Percentiles rank a stretch among this genome's conserved stretches.
Conservation (phyloP, 1,140 invertebrate species). For the Drosophila dunni region DNA sequence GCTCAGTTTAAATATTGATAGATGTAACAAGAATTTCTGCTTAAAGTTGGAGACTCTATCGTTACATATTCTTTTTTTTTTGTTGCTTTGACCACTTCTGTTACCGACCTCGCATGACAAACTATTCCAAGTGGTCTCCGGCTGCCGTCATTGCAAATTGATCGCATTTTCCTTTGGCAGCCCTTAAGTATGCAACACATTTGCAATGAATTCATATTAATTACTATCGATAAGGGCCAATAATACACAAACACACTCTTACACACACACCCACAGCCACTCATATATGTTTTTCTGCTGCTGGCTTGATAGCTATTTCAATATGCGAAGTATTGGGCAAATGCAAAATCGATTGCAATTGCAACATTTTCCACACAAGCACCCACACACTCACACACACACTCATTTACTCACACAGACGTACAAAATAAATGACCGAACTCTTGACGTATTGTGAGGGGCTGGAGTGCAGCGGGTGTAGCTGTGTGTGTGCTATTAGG, state of each 20-base stretch:
- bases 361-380: conserved; percentile 53
- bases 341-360: conserved; percentile 74
- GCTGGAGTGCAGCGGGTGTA: not conserved
- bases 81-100: not conserved
- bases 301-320: conserved; percentile 53
- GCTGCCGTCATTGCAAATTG: conserved; percentile 53
- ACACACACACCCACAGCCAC: not conserved
- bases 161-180: conserved; percentile 46
- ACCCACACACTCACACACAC: conserved; percentile 1
- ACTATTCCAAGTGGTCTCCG: conserved; percentile 2
- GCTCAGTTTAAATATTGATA: no score
- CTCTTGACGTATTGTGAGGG: not conserved
- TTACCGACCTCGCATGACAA: not conserved
- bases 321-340: conserved; percentile 66
- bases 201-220: conserved; percentile 81
- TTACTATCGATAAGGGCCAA: conserved; percentile 59
- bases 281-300: not conserved
- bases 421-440: conserved; percentile 3
- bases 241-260: conserved; percentile 25
- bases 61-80: not conserved
- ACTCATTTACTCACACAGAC: not conserved
- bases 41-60: no score
- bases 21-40: no score
- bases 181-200: conserved; percentile 71
- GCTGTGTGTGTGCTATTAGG: conserved; percentile 35